Evolutionary conservation across 1,140 invertebrate species (phyloP).

Genomic region (Ceratosolen fusciceps): DNA sequence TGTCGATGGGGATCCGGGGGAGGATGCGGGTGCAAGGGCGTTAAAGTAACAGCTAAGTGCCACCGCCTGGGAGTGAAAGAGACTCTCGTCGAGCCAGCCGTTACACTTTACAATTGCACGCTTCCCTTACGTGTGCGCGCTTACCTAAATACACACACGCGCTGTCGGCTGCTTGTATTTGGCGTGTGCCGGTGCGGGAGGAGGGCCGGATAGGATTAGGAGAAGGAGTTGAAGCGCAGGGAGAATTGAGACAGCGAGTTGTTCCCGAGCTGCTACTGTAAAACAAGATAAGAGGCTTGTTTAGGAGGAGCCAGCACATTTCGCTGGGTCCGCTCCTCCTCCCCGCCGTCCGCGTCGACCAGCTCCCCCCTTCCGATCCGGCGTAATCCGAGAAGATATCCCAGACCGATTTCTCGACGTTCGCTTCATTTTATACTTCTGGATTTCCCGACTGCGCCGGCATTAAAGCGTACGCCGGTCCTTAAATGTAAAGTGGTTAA

Average conservation of each 20-base stretch:
- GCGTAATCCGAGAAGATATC: neutral
- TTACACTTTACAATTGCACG: constrained; percentile 23
- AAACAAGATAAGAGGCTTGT: constrained; percentile 21
- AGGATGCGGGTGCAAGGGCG: neutral
- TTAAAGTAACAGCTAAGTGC: constrained; percentile 28
- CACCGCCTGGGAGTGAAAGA: constrained; percentile 3
- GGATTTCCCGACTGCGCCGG: neutral
- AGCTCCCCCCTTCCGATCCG: neutral
- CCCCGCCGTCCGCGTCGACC: too few species aligned
- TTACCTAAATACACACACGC: too few species aligned
- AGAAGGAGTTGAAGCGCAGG: neutral
- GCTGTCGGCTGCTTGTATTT: too few species aligned
- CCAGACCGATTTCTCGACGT: neutral
- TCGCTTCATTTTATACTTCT: neutral
- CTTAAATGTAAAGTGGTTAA: constrained; percentile 13
- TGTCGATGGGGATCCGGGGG: neutral
- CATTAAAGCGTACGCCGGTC: neutral
- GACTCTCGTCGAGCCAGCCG: neutral
- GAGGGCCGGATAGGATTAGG: neutral
- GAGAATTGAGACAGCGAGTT: constrained; percentile 4
- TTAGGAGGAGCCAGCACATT: neutral
- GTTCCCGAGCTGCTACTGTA: neutral
- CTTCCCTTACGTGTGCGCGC: neutral
- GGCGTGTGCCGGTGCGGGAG: too few species aligned
- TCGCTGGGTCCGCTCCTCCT: neutral